phyloP scores from a whole-genome alignment of 2,797 vertebrate genomes.

The Pelobates cultripes region DNA sequence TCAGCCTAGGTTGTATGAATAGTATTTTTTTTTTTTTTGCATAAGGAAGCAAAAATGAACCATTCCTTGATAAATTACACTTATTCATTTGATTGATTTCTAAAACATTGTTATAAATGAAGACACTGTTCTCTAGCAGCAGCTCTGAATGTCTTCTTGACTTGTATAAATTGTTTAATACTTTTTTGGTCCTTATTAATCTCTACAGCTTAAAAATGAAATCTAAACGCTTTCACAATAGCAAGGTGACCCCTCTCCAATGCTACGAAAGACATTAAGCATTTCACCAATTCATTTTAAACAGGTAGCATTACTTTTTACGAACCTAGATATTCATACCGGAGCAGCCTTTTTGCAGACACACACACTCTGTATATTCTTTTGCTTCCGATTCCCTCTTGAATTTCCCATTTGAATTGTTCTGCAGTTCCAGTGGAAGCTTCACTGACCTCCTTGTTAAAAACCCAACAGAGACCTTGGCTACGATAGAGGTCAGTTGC shows the following conservation, averaged over 20 bases:
- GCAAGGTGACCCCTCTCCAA: slow-evolving; percentile 43
- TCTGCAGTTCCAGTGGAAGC: not conserved
- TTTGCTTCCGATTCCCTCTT: slow-evolving; percentile 20
- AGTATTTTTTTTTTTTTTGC: not conserved
- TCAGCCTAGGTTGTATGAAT: too few relatives aligned
- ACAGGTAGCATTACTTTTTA: slow-evolving; percentile 28
- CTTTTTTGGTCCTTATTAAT: slow-evolving; percentile 20
- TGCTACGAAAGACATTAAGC: slow-evolving; percentile 23
- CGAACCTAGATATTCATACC: not conserved
- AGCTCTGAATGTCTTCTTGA: slow-evolving; percentile 29
- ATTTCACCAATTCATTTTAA: slow-evolving; percentile 52
- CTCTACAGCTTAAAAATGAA: slow-evolving; percentile 17
- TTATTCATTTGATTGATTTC: slow-evolving; percentile 18
- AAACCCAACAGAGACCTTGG: slow-evolving; percentile 3
- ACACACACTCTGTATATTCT: slow-evolving; percentile 16
- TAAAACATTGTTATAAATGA: slow-evolving; percentile 22
- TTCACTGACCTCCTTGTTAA: slow-evolving; percentile 5
- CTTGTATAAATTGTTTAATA: slow-evolving; percentile 15
- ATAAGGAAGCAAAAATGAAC: not conserved
- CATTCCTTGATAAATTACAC: not conserved
- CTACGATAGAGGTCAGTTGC: slow-evolving; percentile 7
- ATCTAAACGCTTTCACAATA: slow-evolving; percentile 3
- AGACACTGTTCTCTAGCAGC: slow-evolving; percentile 12
- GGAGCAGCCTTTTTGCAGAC: too few relatives aligned
- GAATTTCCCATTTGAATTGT: slow-evolving; percentile 3